phyloP scores from a whole-genome alignment of 2,888 invertebrate genomes.

The Odontocolon sp. region DNA sequence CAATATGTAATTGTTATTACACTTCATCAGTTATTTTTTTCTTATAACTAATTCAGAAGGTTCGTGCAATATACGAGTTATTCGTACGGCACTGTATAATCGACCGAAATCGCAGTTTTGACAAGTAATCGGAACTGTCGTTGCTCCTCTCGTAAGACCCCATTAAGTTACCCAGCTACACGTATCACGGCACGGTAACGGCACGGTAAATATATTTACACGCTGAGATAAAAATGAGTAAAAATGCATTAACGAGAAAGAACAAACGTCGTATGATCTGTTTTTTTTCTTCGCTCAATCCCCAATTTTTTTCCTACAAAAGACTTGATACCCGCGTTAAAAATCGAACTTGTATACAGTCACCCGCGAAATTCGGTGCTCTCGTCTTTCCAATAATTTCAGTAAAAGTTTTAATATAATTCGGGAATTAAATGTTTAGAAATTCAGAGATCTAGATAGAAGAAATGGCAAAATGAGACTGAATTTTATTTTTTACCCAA shows the following conservation, averaged over 20 bases:
- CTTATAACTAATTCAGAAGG: conserved; percentile 12
- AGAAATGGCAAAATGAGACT: conserved; percentile 30
- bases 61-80: conserved; percentile 34
- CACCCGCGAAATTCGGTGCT: conserved; percentile 29
- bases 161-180: conserved; percentile 24
- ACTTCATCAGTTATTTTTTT: conserved; percentile 48
- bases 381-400: background rate
- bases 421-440: conserved; percentile 3
- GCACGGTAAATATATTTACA: conserved; percentile 46
- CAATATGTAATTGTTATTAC: conserved; percentile 49
- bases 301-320: conserved; percentile 27
- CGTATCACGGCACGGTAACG: no score
- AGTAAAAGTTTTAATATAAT: conserved; percentile 8
- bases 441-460: conserved; percentile 37
- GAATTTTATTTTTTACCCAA: conserved; percentile 4
- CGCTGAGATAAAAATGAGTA: conserved; percentile 45
- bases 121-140: background rate
- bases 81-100: conserved; percentile 11
- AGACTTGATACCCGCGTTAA: conserved; percentile 55
- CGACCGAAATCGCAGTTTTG: background rate
- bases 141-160: background rate
- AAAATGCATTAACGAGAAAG: conserved; percentile 41
- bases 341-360: conserved; percentile 56
- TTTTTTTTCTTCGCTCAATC: background rate
- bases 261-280: conserved; percentile 27